Evolutionary conservation across 1,140 invertebrate species (phyloP), one percentile per base, ranked within the genome.

Genomic region (Papilio helenus): DNA sequence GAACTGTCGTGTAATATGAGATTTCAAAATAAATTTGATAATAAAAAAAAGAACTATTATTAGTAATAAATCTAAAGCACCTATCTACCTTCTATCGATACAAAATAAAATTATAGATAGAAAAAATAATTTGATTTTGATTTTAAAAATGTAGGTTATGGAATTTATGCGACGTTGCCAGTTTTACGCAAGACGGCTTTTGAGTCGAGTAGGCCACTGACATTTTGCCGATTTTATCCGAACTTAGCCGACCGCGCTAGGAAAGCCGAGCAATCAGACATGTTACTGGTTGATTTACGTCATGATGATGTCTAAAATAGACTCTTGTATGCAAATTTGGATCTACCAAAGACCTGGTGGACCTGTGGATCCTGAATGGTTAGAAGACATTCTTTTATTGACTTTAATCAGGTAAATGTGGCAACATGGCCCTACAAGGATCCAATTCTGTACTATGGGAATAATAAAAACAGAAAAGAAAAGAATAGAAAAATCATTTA

Each of bases 111-210:
- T 29, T 29, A 16, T 71, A 78, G 39, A 79, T 76, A 39, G 58
- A 34, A 76, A 80, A 79, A 78, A 65, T 58, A 1, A 82, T 61
- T 76, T 77, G 73, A 81, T 79, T 79, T 77, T 76, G 0, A 39
- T 39, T 39, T 39, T 39, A 39, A 81, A 80, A 79, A 83, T 80
- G 76, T 74, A 58, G 44, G 68, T 85, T 87, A 86, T 86, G 81
- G 81, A 80, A 83, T 84, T 81, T 81, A 80, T 83, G 91, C 92
- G 89, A 87, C 88, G 92, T 93, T 93, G 92, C 92, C 92, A 87
- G 78, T 88, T 84, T 85, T 82, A 87, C 83, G 79, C 82, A 80
- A 49, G 83, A 82, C 81, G 76, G 74, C 79, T 76, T 81, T 61
- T 80, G 83, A 79, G 82, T 81, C 81, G 85, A 87, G 87, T 91